Conservation (phyloP, 2,113 vertebrate species). For the Sebastes schlegelii region DNA sequence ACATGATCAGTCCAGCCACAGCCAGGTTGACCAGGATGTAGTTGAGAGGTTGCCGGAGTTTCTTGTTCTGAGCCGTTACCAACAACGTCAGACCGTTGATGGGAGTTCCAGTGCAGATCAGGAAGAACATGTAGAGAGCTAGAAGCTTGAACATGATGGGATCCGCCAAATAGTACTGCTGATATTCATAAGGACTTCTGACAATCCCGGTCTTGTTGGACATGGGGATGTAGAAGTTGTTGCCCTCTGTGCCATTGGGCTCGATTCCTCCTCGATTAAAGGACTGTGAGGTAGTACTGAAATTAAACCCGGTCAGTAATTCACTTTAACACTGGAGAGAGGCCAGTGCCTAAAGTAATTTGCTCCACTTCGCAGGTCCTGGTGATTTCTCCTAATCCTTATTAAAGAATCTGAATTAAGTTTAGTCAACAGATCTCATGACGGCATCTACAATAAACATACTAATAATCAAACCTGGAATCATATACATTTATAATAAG, state of each 20-base stretch:
- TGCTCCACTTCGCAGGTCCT: neutral
- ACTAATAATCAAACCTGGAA: neutral
- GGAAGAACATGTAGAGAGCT: slow-evolving; percentile 87
- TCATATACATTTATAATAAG: neutral
- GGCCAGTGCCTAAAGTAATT: neutral
- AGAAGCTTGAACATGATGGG: slow-evolving; percentile 74
- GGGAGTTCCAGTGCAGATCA: slow-evolving; percentile 85
- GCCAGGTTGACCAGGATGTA: slow-evolving; percentile 87
- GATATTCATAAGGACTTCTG: slow-evolving; percentile 86
- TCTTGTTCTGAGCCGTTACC: slow-evolving; percentile 86
- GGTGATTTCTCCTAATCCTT: neutral
- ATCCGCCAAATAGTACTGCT: slow-evolving; percentile 86
- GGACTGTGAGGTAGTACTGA: neutral
- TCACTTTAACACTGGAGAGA: neutral
- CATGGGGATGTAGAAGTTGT: slow-evolving; percentile 89
- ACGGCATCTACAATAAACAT: neutral
- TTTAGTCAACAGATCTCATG: neutral
- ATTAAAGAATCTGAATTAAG: neutral
- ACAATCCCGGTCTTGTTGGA: slow-evolving; percentile 89
- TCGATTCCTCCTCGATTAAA: slow-evolving; percentile 46
- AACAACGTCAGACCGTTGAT: slow-evolving; percentile 85
- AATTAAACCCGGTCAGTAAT: neutral
- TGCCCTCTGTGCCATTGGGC: slow-evolving; percentile 85
- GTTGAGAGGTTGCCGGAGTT: slow-evolving; percentile 87
- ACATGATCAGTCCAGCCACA: slow-evolving; percentile 84